Evolutionary conservation across 2,888 invertebrate species (phyloP).

Genomic region (Pandemis cinnamomeana): DNA sequence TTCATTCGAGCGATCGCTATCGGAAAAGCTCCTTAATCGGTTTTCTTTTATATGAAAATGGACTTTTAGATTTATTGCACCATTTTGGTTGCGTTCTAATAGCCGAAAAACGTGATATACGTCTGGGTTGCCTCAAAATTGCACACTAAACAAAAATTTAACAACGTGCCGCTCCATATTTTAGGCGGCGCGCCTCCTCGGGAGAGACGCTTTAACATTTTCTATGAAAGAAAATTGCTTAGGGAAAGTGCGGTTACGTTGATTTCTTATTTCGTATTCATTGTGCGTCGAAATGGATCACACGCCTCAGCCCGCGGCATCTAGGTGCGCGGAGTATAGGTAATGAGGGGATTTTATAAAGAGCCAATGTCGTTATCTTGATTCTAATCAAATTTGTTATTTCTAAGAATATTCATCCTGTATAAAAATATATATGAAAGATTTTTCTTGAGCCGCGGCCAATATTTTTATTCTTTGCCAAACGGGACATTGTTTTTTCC

Average conservation of each 20-base stretch:
- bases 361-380: slow-evolving; percentile 24
- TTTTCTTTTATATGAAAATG: slow-evolving; percentile 84
- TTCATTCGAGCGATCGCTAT: slow-evolving; percentile 82
- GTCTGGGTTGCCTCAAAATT: slow-evolving; percentile 70
- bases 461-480: neutral
- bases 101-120: slow-evolving; percentile 74
- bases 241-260: slow-evolving; percentile 75
- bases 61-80: slow-evolving; percentile 81
- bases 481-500: neutral
- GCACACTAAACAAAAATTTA: slow-evolving; percentile 79
- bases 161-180: slow-evolving; percentile 73
- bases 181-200: slow-evolving; percentile 64
- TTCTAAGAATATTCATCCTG: neutral
- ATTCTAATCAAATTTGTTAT: slow-evolving; percentile 20
- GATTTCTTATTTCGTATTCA: slow-evolving; percentile 82
- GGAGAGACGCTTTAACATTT: slow-evolving; percentile 57
- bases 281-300: slow-evolving; percentile 77
- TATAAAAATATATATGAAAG: neutral
- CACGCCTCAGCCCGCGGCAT: slow-evolving; percentile 61
- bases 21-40: slow-evolving; percentile 83
- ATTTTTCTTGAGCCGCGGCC: neutral
- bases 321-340: slow-evolving; percentile 48
- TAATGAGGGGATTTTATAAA: slow-evolving; percentile 52
- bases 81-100: slow-evolving; percentile 77
- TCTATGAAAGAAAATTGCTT: slow-evolving; percentile 76